phyloP scores from a whole-genome alignment of 2,888 invertebrate genomes.

The Strigamia crassipes region DNA sequence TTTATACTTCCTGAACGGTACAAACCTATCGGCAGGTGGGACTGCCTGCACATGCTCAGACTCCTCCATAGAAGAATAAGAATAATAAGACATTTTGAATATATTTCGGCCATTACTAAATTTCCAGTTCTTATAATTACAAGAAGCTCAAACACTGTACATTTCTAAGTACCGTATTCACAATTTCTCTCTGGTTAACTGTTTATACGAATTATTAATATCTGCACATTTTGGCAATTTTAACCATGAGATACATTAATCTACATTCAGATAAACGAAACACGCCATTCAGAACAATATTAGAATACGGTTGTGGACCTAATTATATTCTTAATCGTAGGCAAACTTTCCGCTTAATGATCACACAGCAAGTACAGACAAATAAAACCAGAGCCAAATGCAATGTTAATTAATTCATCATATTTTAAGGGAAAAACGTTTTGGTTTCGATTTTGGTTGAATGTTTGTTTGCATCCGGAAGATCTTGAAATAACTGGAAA shows the following conservation, averaged over 20 bases:
- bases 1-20: no score
- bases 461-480: background rate
- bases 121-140: background rate
- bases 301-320: background rate
- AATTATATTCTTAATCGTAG: background rate
- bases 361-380: background rate
- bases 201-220: no score
- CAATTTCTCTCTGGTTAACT: no score
- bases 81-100: no score
- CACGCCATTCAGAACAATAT: background rate
- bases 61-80: no score
- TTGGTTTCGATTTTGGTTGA: conserved; percentile 15
- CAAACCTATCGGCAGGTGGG: no score
- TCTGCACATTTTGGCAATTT: background rate
- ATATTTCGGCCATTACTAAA: background rate
- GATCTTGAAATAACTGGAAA: background rate
- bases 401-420: background rate
- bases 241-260: background rate
- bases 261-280: background rate
- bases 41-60: no score
- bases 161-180: background rate
- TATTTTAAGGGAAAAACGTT: background rate
- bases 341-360: background rate
- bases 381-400: background rate
- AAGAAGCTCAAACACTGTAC: background rate